These are phyloP conservation scores for Scelioninae gen. 1 DNA, from an alignment of 2,888 invertebrate species.

Conservation along the genomic window DNA sequence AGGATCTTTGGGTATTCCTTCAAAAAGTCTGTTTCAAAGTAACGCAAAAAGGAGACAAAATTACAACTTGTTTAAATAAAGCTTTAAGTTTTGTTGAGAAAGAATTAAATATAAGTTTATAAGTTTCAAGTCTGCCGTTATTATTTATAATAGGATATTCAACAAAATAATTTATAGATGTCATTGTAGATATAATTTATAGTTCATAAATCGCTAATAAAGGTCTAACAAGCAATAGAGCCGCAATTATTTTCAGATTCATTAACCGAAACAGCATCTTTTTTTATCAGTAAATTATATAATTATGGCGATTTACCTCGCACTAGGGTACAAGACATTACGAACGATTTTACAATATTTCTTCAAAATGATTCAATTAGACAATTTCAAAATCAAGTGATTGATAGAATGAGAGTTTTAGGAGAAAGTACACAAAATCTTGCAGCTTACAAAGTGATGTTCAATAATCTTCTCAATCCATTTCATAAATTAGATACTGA, in stretches of 20 bases:
- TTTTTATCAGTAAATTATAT: neutral
- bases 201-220: neutral
- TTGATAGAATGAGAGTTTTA: neutral
- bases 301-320: neutral
- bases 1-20: neutral
- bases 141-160: too few relatives aligned
- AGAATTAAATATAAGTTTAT: neutral
- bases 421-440: neutral
- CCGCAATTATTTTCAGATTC: neutral
- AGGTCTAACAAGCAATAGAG: neutral
- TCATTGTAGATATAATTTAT: neutral
- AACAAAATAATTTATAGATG: too few relatives aligned
- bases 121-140: neutral
- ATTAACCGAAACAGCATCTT: neutral
- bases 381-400: neutral
- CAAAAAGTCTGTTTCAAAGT: neutral
- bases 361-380: too few relatives aligned
- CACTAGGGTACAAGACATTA: neutral
- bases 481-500: neutral
- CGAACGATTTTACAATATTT: neutral
- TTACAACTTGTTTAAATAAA: neutral
- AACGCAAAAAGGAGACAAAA: neutral
- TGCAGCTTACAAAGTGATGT: neutral
- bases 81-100: neutral
- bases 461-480: neutral